Conservation (phyloP, 2,797 vertebrate species). For the Fringilla coelebs region DNA sequence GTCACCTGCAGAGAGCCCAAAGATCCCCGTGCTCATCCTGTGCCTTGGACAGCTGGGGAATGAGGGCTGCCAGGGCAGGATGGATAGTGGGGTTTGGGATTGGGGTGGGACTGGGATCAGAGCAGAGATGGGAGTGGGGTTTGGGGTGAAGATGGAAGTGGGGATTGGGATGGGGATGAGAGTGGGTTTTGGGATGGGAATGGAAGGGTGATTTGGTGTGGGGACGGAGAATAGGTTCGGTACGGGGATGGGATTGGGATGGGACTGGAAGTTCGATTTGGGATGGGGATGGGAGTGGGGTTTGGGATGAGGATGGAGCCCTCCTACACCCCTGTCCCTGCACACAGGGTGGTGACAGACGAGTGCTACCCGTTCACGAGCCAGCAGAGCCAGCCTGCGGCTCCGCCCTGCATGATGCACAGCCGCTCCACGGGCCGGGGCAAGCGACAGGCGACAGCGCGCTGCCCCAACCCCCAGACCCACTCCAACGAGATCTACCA, state of each 20-base stretch:
- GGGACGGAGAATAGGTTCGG: background rate
- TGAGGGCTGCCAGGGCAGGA: too few species aligned
- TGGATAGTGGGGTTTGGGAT: background rate
- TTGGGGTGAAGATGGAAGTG: background rate
- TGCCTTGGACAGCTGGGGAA: background rate
- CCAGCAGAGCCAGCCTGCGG: conserved; percentile 60
- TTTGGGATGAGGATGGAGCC: background rate
- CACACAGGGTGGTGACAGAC: conserved; percentile 88
- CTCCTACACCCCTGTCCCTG: background rate
- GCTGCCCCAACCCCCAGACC: conserved; percentile 71
- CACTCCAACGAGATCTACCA: conserved; percentile 80
- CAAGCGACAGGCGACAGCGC: conserved; percentile 84
- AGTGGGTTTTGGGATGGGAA: fast-evolving
- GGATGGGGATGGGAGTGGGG: fast-evolving
- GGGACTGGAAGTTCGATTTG: fast-evolving
- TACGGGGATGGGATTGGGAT: background rate
- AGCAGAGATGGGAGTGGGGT: too few species aligned
- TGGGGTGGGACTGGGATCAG: background rate
- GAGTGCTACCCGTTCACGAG: conserved; percentile 89
- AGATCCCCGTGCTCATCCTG: fast-evolving
- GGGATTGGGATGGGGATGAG: background rate
- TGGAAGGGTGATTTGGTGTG: background rate
- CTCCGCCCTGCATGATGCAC: conserved; percentile 92
- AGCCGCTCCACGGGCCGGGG: conserved; percentile 88
- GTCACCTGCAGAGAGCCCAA: background rate